Evolutionary conservation across 2,797 vertebrate species (phyloP), one percentile per base, ranked within the genome.

Genomic region (Jordanella pulchra): DNA sequence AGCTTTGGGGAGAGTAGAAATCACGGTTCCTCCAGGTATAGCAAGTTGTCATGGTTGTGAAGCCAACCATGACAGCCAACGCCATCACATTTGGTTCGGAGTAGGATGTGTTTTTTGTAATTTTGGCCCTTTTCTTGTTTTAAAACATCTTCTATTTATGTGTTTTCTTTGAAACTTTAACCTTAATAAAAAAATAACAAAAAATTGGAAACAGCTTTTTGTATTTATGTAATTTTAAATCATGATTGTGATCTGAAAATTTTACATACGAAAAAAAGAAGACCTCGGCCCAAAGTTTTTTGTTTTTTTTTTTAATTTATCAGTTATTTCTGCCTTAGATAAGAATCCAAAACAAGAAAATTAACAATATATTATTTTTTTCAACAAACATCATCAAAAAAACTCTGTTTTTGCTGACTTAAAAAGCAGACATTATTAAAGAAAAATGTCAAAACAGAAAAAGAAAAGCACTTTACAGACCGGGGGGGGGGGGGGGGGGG

Each of bases 351-450:
- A 73, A 68, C 42, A 72, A 76, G 77, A 86, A 77, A 87, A 81
- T 79, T 39, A 66, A 69, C 72, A 89, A 93, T 94, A 93, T 94
- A 93, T 93, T 92, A 93, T 89, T 89, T 91, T 80, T 69, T 83
- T 84, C 72, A 77, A 86, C 67, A 89, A 56, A 69, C 60, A 67
- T 60, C 72, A 75, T 11, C 45, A 32, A 44, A 35, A 54, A 25
- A 35, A 3, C 78, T 71, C 54, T 67, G 56, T 51, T 69, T 85
- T 77, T 81, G 73, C 75, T 66, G 3, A 23, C 60, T 82, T 70
- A 18, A 75, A 84, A 85, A 79, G 69, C 68, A 76, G 70, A 79
- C 64, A 60, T 56, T 27, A 65, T 60, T 68, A 76, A 82, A 78
- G 56, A 74, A n/a, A 79, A 83, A 78, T 7, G 44, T 74, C 17